Evolutionary conservation across 2,797 vertebrate species (phyloP), one percentile per base, ranked within the genome.

Genomic region (Sandelia bainsii): DNA sequence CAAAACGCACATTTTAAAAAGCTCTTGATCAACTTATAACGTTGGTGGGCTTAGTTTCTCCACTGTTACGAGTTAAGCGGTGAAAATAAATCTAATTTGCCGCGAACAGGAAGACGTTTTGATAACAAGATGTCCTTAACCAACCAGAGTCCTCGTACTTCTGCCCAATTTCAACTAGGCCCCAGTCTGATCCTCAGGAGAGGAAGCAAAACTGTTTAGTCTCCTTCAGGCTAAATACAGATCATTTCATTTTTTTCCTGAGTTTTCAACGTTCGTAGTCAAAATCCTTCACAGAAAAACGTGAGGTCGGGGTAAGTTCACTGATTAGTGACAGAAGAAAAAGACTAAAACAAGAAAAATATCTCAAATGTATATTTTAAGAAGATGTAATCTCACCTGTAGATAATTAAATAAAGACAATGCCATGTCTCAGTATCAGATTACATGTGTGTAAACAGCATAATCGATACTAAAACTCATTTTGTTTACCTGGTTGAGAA

Each of bases 61-160:
- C 65, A 72, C 74, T 78, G 69, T 75, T 77, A 87, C 62, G 48
- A 68, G 59, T 69, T 77, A 87, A 82, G 80, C 78, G 84, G 63
- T 75, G 86, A 61, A 72, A 82, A 81, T 82, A 84, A 88, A 92
- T 90, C 77, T 85, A 83, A 92, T 92, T 88, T 85, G 82, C 76
- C 74, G 57, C 29, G 29, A 70, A 77, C 77, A 88, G 73, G 82
- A 89, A 87, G 89, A 81, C 70, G 69, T 64, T 83, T 61, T 50
- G 62, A 76, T 79, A 63, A 42, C 16, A 45, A 79, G 88, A 76
- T 59, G 76, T 66, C 70, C 39, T 81, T 53, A 76, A 83, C 74
- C 84, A 69, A 77, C 64, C 63, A 72, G 73, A 79, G 77, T 62
- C 70, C 16, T 50, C 57, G 71, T 76, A 59, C 58, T 17, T 19